Base-by-base conservation (phyloP, 2,888 invertebrate genomes). In the Himalopsyche tibetana region DNA sequence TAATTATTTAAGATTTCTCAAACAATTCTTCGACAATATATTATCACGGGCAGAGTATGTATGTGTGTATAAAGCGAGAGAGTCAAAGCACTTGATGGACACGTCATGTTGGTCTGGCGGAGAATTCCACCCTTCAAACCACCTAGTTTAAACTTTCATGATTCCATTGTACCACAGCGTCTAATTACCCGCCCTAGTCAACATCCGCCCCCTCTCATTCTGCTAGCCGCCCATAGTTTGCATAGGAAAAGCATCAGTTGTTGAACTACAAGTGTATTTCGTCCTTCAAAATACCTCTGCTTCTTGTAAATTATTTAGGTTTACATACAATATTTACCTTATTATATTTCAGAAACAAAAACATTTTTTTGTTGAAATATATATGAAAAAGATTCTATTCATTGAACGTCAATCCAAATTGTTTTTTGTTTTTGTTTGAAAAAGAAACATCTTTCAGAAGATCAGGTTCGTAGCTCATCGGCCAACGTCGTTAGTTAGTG, bases 101-200 rank as follows among this genome's bases (percentile, higher is more conserved):
- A 63, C 8, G 63, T 19, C 19, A 19, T 11, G 63, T 19, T 63
- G 9, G 63, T 51, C 51, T 51, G 51, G 51, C 3, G 15, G 15
- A 51, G 15, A 63, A 63, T 63, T 19, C 63, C 63, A 19, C 63
- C 63, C 63, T 63, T 63, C 55, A n/a, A 80, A 84, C 85, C 85
- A n/a, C 69, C 82, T 36, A n/a, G 42, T 69, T 82, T 80, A 84
- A 87, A 83, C 63, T 85, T 84, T 82, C 74, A 28, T 85, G 69
- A 82, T 84, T 74, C 40, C 85, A 83, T 80, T 38, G 45, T 56
- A 87, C 83, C 82, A 36, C 85, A 84, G 45, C 82, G 69, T 87
- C 85, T 83, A 85, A 87, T 87, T 87, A 87, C 81, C 69, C 84
- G 56, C 17, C 80, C 83, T 63, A 63, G 63, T 63, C 63, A 63